A percentile compares a stretch with the other conserved stretches of the same genome.
Evolutionary conservation across 2,797 vertebrate genomes (phyloP).

Genomic region (Ctenopoma multispine): DNA sequence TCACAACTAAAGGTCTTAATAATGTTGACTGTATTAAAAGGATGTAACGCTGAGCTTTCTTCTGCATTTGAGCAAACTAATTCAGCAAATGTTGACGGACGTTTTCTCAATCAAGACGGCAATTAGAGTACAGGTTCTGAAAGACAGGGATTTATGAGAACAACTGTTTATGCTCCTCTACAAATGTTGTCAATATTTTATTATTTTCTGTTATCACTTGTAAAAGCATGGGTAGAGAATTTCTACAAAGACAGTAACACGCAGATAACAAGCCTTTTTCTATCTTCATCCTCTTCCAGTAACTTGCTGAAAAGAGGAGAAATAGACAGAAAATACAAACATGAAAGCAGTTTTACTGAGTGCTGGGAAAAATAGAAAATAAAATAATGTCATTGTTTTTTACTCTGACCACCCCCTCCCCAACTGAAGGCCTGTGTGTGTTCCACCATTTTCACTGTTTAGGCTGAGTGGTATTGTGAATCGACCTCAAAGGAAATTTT

Average conservation of each 20-base stretch:
- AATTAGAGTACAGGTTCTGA: neutral
- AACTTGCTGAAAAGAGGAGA: constrained; percentile 15
- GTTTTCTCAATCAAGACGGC: neutral
- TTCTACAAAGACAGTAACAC: constrained; percentile 16
- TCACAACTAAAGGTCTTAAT: constrained; percentile 9
- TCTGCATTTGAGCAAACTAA: constrained; percentile 14
- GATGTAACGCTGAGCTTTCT: constrained; percentile 6
- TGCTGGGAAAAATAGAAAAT: constrained; percentile 56
- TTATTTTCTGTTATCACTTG: constrained; percentile 18
- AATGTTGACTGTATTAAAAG: neutral
- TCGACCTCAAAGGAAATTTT: constrained; percentile 59
- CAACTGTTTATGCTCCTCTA: neutral
- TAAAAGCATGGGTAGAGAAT: neutral
- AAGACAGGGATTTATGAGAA: neutral
- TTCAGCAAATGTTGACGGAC: constrained; percentile 13
- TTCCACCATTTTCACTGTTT: constrained; percentile 65
- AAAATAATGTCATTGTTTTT: constrained; percentile 69
- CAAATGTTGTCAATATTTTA: constrained; percentile 2
- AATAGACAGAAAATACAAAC: constrained; percentile 44
- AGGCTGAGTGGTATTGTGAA: constrained; percentile 50
- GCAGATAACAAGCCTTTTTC: constrained; percentile 1
- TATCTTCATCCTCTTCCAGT: neutral
- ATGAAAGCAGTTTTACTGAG: constrained; percentile 41
- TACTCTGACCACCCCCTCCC: constrained; percentile 47
- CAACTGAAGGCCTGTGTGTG: constrained; percentile 47